These are phyloP conservation scores for Megathymus violae DNA, from an alignment of 1,140 invertebrate species.

Conservation along the genomic window DNA sequence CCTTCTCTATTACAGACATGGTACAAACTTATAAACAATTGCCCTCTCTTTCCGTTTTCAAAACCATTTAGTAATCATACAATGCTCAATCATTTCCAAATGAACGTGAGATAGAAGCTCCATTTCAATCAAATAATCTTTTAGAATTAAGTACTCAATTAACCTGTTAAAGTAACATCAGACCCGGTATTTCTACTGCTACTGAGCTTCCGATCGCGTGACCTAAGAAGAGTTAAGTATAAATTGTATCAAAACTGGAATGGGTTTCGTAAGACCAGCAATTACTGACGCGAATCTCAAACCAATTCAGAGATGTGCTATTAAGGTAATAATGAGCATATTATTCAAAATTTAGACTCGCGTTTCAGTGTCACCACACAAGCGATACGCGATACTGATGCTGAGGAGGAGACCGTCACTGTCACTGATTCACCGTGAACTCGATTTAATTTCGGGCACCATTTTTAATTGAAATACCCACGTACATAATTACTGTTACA, in stretches of 20 bases:
- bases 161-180: conserved; percentile 26
- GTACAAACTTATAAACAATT: too few relatives aligned
- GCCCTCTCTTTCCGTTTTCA: too few relatives aligned
- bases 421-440: too few relatives aligned
- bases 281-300: conserved; percentile 21
- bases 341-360: conserved; percentile 43
- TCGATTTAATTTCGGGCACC: too few relatives aligned
- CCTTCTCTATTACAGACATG: too few relatives aligned
- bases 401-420: too few relatives aligned
- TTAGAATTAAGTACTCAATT: conserved; percentile 4
- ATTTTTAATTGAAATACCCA: too few relatives aligned
- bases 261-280: conserved; percentile 20
- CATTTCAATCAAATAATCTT: conserved; percentile 6
- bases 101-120: neutral
- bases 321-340: conserved; percentile 48
- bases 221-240: conserved; percentile 7
- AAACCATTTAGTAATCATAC: too few relatives aligned
- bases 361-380: neutral
- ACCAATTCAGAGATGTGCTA: conserved; percentile 29
- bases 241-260: conserved; percentile 26
- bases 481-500: too few relatives aligned
- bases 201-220: conserved; percentile 20
- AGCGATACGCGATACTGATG: neutral
- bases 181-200: neutral
- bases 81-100: too few relatives aligned